A percentile compares a stretch with the other conserved stretches of the same genome.
phyloP scores from a whole-genome alignment of 2,888 invertebrate species.

The Eubasilissa splendida region DNA sequence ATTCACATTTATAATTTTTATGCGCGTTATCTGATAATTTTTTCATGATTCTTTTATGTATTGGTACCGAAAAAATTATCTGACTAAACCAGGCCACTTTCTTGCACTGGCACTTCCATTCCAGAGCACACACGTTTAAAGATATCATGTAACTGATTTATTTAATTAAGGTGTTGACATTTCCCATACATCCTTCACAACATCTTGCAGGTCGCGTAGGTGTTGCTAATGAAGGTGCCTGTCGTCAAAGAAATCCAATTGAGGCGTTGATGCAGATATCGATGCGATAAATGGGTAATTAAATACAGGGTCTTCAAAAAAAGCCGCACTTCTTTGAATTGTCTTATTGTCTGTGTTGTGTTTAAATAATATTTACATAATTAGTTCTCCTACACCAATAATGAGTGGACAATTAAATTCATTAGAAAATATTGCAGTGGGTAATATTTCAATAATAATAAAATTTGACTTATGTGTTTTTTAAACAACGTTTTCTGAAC shows the following conservation, averaged over 20 bases:
- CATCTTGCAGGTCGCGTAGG: slow-evolving; percentile 14
- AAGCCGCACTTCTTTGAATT: neutral
- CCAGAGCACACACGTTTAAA: too few species aligned
- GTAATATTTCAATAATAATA: too few species aligned
- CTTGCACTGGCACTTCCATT: neutral
- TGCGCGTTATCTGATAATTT: neutral
- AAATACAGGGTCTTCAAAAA: too few species aligned
- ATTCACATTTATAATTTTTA: neutral
- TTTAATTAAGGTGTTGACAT: slow-evolving; percentile 31
- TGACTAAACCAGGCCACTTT: neutral
- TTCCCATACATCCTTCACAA: slow-evolving; percentile 18
- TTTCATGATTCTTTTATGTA: neutral
- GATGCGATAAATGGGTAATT: slow-evolving; percentile 16
- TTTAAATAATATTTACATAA: neutral
- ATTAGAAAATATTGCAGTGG: too few species aligned
- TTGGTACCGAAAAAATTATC: neutral
- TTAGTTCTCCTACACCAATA: neutral
- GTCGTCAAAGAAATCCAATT: slow-evolving; percentile 10
- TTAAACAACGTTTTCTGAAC: too few species aligned
- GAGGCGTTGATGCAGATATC: slow-evolving; percentile 6
- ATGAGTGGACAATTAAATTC: neutral
- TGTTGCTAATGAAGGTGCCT: slow-evolving; percentile 17
- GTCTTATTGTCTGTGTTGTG: neutral
- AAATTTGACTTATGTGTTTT: too few species aligned
- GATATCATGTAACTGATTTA: neutral